Conservation (phyloP, 2,113 vertebrate genomes). For the Terrapene triunguis region DNA sequence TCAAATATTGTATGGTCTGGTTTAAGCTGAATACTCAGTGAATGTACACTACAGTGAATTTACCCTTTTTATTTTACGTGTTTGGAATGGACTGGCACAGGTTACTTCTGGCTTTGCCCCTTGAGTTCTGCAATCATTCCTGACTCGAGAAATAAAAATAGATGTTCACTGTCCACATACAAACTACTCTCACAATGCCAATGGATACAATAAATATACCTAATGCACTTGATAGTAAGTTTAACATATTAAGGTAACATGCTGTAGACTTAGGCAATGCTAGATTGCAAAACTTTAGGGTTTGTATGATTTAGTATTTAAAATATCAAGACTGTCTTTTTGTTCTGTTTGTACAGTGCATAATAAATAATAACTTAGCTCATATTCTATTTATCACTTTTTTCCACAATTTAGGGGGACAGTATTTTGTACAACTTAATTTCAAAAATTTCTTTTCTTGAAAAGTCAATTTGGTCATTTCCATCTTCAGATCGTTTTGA, state of each 20-base stretch:
- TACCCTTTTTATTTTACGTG: neutral
- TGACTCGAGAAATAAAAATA: neutral
- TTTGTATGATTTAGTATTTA: constrained; percentile 20
- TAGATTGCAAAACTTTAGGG: constrained; percentile 23
- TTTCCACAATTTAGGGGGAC: neutral
- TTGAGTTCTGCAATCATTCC: neutral
- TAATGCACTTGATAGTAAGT: constrained; percentile 41
- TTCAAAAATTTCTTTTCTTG: neutral
- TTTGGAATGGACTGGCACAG: neutral
- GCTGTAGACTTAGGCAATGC: constrained; percentile 63
- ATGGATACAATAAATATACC: constrained; percentile 10
- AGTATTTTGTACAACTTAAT: neutral
- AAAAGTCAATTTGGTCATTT: neutral
- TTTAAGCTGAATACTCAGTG: constrained; percentile 4
- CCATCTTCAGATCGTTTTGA: constrained; percentile 9
- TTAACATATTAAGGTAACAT: constrained; percentile 51
- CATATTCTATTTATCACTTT: neutral
- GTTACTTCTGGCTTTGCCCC: neutral
- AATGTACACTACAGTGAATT: neutral
- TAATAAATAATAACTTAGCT: neutral
- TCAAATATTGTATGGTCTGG: neutral
- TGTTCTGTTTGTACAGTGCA: constrained; percentile 14
- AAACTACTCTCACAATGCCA: constrained; percentile 22
- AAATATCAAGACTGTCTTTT: constrained; percentile 11
- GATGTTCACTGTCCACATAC: neutral